phyloP scores from a whole-genome alignment of 2,888 invertebrate species.

The Apotomis betuletana region DNA sequence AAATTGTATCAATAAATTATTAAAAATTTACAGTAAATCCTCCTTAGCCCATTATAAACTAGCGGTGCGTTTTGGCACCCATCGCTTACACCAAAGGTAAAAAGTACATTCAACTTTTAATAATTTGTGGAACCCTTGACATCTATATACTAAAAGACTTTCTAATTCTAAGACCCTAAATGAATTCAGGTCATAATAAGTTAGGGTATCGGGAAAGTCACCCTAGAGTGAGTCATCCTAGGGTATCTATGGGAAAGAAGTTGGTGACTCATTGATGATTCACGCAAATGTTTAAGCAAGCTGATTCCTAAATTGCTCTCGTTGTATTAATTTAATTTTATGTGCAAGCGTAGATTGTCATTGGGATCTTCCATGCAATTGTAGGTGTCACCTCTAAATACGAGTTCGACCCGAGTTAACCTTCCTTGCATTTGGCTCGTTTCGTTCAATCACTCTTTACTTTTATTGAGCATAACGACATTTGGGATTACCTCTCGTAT shows the following conservation, averaged over 20 bases:
- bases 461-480: no score
- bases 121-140: no score
- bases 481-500: no score
- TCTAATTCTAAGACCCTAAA: no score
- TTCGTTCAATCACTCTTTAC: no score
- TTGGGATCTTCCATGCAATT: slow-evolving; percentile 13
- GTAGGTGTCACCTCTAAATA: slow-evolving; percentile 2
- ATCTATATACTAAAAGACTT: no score
- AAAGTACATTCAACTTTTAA: no score
- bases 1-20: no score
- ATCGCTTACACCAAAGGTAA: no score
- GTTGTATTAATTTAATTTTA: slow-evolving; percentile 7
- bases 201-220: background rate
- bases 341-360: background rate
- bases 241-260: background rate
- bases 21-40: no score
- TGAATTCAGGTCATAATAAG: background rate
- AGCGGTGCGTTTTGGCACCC: no score
- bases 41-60: no score
- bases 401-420: background rate
- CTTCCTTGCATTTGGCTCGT: background rate
- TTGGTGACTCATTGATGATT: slow-evolving; percentile 7
- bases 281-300: background rate
- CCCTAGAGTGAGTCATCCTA: slow-evolving; percentile 4
- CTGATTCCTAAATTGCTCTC: slow-evolving; percentile 8